A percentile compares a stretch with the other conserved stretches of the same genome.
Evolutionary conservation across 2,797 vertebrate species (phyloP).

Genomic region (Amblyraja radiata): DNA sequence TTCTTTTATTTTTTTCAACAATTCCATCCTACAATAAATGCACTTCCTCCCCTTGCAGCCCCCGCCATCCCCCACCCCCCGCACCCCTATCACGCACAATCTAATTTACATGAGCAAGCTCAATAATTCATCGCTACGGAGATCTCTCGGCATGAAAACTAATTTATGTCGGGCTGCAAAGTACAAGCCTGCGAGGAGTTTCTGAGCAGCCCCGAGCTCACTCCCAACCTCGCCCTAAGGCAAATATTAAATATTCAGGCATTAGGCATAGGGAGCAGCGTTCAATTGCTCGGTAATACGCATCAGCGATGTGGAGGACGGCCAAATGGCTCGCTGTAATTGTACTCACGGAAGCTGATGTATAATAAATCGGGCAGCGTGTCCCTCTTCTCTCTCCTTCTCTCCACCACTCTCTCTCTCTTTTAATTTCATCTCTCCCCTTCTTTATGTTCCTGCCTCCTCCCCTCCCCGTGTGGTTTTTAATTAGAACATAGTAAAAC

Average conservation of each 20-base stretch:
- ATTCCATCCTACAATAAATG: not conserved
- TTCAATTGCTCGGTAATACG: not conserved
- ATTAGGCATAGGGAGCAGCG: not conserved
- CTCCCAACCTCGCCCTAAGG: not conserved
- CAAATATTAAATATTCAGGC: conserved; percentile 31
- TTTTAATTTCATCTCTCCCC: not conserved
- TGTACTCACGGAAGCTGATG: not conserved
- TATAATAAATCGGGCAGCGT: not conserved
- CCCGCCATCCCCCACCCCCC: not conserved
- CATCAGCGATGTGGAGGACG: not conserved
- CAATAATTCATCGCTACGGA: conserved; percentile 27
- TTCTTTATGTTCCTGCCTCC: no score
- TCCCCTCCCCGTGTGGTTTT: no score
- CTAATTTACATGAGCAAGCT: conserved; percentile 19
- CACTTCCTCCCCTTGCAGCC: not conserved
- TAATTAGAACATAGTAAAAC: no score
- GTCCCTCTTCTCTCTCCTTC: not conserved
- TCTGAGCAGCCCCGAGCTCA: not conserved
- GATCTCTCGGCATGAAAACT: not conserved
- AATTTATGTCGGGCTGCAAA: conserved; percentile 24
- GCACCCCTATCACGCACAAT: not conserved
- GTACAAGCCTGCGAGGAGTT: not conserved
- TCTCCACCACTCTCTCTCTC: not conserved
- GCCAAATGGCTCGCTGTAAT: not conserved
- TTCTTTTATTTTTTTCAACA: not conserved